Conservation (phyloP, 1,140 invertebrate species). For the Gryllus bimaculatus region DNA sequence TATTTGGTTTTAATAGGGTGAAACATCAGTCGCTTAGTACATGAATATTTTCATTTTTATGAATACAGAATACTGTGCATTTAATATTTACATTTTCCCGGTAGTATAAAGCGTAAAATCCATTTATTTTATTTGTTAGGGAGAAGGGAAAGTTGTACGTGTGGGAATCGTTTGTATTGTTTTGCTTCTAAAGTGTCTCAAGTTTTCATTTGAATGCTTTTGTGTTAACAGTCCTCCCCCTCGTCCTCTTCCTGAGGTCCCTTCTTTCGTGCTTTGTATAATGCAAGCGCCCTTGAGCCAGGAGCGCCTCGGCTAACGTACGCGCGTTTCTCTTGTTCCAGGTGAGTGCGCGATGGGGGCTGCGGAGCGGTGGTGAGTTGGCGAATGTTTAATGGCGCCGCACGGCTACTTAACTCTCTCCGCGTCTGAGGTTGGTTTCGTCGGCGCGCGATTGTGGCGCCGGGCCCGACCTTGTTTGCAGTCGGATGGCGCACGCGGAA, state of each 20-base stretch:
- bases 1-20: no score
- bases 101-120: neutral
- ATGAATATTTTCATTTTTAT: no score
- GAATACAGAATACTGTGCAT: no score
- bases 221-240: neutral
- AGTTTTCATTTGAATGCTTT: neutral
- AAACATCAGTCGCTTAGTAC: no score
- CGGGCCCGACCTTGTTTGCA: no score
- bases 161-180: neutral
- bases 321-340: neutral
- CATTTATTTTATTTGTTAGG: neutral
- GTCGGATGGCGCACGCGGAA: no score
- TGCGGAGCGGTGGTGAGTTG: neutral
- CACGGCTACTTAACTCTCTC: no score
- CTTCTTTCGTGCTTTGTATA: neutral
- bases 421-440: no score
- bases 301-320: neutral
- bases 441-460: no score
- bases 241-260: neutral
- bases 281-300: neutral
- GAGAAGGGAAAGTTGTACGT: no score
- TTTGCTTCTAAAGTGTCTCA: neutral
- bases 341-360: neutral
- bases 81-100: no score
- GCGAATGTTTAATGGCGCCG: neutral